Percentiles rank a stretch among this genome's conserved stretches.
Evolutionary conservation across 2,113 vertebrate genomes (phyloP).

Genomic region (Chauna torquata): DNA sequence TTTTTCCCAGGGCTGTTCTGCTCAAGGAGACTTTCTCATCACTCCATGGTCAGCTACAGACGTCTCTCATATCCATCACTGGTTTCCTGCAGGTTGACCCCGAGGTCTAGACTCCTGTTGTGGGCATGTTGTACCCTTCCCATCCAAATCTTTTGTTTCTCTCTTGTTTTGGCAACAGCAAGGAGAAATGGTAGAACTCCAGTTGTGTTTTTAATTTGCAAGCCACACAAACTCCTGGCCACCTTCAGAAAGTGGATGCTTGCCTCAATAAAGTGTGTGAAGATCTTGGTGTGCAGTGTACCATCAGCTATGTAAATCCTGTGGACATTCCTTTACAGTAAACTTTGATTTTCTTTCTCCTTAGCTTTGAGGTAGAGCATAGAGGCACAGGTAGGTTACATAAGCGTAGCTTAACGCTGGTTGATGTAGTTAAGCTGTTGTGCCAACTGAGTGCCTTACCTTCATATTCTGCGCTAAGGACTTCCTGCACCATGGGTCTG

Average conservation of each 20-base stretch:
- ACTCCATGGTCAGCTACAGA: not conserved
- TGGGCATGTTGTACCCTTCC: not conserved
- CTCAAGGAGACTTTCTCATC: not conserved
- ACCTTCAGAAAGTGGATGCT: not conserved
- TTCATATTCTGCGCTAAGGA: not conserved
- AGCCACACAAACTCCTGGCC: not conserved
- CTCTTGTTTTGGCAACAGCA: not conserved
- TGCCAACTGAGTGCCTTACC: not conserved
- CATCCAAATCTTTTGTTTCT: not conserved
- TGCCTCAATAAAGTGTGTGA: not conserved
- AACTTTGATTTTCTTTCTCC: not conserved
- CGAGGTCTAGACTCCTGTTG: not conserved
- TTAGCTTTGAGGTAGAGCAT: not conserved
- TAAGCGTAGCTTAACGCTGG: not conserved
- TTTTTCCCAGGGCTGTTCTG: not conserved
- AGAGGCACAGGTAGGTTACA: not conserved
- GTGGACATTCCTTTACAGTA: not conserved
- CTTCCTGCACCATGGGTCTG: not conserved
- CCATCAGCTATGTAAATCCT: not conserved
- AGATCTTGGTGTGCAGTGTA: not conserved
- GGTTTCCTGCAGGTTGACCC: not conserved
- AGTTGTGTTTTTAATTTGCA: not conserved
- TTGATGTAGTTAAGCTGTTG: not conserved
- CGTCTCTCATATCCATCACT: not conserved
- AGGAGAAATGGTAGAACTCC: not conserved